Evolutionary conservation across 2,888 invertebrate genomes (phyloP).

Genomic region (Atrina japonica): DNA sequence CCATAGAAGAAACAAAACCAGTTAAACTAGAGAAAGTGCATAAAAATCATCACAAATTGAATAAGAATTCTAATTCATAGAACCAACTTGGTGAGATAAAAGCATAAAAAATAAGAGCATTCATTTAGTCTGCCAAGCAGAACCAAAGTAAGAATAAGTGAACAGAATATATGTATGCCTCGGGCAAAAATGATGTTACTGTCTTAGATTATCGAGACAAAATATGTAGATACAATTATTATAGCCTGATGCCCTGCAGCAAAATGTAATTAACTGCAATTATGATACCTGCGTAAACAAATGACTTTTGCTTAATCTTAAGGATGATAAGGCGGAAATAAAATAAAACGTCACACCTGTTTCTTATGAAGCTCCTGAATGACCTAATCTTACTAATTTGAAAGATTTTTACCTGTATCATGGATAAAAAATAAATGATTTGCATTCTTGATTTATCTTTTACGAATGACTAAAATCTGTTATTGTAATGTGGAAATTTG

Average conservation of each 20-base stretch:
- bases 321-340: conserved; percentile 29
- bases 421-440: too few species aligned
- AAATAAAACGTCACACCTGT: conserved; percentile 25
- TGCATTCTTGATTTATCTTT: too few species aligned
- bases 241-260: conserved; percentile 24
- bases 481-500: too few species aligned
- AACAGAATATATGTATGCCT: conserved; percentile 21
- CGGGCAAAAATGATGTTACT: conserved; percentile 27
- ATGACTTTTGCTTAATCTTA: conserved; percentile 21
- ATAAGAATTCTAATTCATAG: too few species aligned
- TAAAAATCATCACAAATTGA: too few species aligned
- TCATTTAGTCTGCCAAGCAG: conserved; percentile 15
- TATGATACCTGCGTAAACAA: conserved; percentile 29
- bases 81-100: too few species aligned
- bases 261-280: conserved; percentile 32
- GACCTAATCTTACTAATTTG: too few species aligned
- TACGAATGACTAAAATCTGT: too few species aligned
- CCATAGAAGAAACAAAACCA: too few species aligned
- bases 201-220: conserved; percentile 33
- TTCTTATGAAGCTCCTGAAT: background rate
- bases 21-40: too few species aligned
- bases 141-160: background rate
- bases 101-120: conserved; percentile 3
- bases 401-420: too few species aligned
- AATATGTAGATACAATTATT: conserved; percentile 35